Percentiles rank a stretch among this genome's conserved stretches.
phyloP scores from a whole-genome alignment of 2,888 invertebrate genomes.

The Hirtodrosophila trivittata region DNA sequence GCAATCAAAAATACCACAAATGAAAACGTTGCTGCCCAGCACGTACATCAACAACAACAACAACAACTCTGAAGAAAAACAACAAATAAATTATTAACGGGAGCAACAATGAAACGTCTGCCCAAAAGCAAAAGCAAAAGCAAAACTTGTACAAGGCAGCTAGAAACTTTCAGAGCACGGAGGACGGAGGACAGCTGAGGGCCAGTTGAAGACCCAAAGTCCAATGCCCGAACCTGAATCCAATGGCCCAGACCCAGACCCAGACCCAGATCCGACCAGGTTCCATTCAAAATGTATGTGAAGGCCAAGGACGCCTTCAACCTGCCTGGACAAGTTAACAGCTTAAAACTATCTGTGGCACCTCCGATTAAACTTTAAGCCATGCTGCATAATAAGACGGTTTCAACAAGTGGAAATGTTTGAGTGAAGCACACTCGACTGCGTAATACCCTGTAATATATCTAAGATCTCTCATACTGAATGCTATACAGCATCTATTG shows the following conservation, averaged over 20 bases:
- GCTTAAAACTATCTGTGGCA: too few relatives aligned
- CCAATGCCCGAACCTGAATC: constrained; percentile 7
- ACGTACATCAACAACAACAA: constrained; percentile 48
- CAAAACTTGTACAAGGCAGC: constrained; percentile 38
- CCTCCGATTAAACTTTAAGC: too few relatives aligned
- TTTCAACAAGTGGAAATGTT: too few relatives aligned
- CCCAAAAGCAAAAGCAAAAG: constrained; percentile 13
- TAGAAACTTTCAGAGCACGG: constrained; percentile 4
- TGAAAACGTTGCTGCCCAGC: constrained; percentile 42
- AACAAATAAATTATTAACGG: constrained; percentile 39
- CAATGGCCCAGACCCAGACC: constrained; percentile 25
- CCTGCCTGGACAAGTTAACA: constrained; percentile 16
- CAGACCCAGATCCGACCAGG: constrained; percentile 18
- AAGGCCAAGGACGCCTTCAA: constrained; percentile 66
- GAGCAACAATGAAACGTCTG: constrained; percentile 56
- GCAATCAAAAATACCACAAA: constrained; percentile 37
- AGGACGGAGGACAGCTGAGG: constrained; percentile 28
- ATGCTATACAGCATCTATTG: too few relatives aligned
- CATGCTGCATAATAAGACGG: too few relatives aligned
- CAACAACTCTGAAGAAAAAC: constrained; percentile 33
- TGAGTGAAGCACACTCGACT: too few relatives aligned
- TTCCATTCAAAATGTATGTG: constrained; percentile 55
- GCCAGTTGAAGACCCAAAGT: constrained; percentile 25
- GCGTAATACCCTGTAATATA: too few relatives aligned
- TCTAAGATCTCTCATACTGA: too few relatives aligned